phyloP scores from a whole-genome alignment of 2,113 vertebrate species.

The Antechinus flavipes region DNA sequence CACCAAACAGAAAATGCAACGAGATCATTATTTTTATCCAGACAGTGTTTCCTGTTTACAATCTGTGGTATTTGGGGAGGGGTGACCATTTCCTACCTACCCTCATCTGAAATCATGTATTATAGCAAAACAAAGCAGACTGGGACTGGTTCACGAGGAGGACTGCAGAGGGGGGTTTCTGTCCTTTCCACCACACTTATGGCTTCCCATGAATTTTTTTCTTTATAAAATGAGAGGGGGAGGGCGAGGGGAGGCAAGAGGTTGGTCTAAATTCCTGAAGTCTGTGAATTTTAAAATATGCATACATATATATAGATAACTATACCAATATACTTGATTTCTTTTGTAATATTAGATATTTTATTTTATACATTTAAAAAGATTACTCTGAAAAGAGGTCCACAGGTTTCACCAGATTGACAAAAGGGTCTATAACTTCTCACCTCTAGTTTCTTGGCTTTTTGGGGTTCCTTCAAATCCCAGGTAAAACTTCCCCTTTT shows the following conservation, averaged over 20 bases:
- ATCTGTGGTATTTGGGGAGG: constrained; percentile 6
- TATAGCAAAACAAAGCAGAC: neutral
- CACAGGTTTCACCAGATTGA: neutral
- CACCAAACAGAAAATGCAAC: constrained; percentile 55
- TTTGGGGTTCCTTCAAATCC: neutral
- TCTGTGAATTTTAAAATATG: neutral
- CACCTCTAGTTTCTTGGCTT: neutral
- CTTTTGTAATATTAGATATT: neutral
- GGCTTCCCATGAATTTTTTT: neutral
- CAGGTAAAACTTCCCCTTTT: neutral
- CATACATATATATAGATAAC: neutral
- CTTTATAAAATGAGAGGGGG: neutral
- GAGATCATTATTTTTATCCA: constrained; percentile 62
- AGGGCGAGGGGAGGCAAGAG: neutral
- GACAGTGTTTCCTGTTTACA: constrained; percentile 65
- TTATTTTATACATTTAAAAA: neutral
- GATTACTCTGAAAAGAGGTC: neutral
- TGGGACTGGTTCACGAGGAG: neutral
- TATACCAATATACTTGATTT: neutral
- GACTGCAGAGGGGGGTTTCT: neutral
- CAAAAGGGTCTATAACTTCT: neutral
- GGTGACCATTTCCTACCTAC: neutral
- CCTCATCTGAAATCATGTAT: neutral
- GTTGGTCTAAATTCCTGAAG: neutral
- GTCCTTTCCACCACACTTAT: neutral